Evolutionary conservation across 2,888 invertebrate genomes (phyloP), one percentile per base, ranked within the genome.

Genomic region (Macaria liturata): DNA sequence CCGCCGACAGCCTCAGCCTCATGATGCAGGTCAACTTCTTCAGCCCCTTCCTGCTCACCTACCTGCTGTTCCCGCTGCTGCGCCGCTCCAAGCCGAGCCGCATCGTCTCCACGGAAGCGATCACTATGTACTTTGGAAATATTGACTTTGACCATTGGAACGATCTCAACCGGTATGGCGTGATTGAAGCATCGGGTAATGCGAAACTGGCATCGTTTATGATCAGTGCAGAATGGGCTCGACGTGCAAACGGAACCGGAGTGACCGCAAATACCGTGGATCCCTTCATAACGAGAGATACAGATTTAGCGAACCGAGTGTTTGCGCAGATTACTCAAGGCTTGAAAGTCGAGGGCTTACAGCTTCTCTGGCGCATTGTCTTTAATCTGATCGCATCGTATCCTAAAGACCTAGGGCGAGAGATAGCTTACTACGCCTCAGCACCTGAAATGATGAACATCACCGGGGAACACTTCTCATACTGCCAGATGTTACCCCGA

Each of bases 21-120:
- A 93, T 93, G 7, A 94, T 95, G 93, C 95, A 95, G 74, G 92
- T 94, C 47, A 96, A 96, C 76, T 94, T 95, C 75, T 94, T 95
- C 70, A 95, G 95, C 7, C 93, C 94, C 0, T 96, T 96, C 74
- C 84, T 96, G 43, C 88, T 96, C 37, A 96, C 95, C 0, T 94
- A 94, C 77, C 86, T 96, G 56, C 84, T 96, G 49, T 75, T 90
- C 62, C 89, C 90, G 51, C 62, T 88, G 70, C 71, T 95, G 30
- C 94, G 92, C 76, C 66, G 72, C 1, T 93, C 93, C 0, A 84
- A 91, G 0, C 93, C 93, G 0, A 93, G 95, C 60, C 87, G 95
- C 63, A 93, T 95, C 39, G 81, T 95, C 9, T 94, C 93, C 70
- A 90, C 95, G 20, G 91, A 94, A 0, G 94, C 94, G 44, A 72